These are phyloP conservation scores for Odocoileus virginianus DNA, from an alignment of 2,113 vertebrate species.

Conservation along the genomic window DNA sequence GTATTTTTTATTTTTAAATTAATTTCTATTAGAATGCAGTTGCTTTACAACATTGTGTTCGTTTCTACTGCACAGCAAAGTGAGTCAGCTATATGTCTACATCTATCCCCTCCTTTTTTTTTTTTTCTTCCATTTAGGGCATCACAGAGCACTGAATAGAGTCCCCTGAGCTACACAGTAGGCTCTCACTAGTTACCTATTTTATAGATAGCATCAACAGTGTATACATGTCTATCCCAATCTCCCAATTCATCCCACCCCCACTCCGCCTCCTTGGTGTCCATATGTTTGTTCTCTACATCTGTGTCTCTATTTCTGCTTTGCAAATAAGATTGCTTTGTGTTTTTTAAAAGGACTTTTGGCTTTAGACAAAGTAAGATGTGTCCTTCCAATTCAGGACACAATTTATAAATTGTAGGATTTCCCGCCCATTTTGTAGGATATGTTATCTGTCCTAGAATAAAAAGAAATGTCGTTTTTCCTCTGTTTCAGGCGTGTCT, in stretches of 20 bases:
- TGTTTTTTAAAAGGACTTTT: constrained; percentile 5
- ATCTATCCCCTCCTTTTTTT: background rate
- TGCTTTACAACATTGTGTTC: background rate
- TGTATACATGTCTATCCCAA: background rate
- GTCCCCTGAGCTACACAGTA: background rate
- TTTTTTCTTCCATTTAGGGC: background rate
- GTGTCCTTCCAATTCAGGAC: background rate
- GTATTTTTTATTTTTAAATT: background rate
- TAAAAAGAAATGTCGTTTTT: background rate
- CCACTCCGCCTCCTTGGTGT: background rate
- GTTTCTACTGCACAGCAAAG: background rate
- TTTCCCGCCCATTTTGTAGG: background rate
- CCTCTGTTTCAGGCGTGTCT: background rate
- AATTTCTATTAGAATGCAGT: background rate
- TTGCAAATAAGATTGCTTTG: background rate
- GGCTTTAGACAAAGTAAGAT: constrained; percentile 2
- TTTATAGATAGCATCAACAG: background rate
- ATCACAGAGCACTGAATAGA: background rate
- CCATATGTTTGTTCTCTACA: background rate
- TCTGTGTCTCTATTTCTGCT: background rate
- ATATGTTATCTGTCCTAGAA: background rate
- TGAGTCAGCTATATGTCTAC: background rate
- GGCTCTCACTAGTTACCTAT: background rate
- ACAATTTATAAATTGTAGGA: background rate
- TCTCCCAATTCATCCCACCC: background rate